A percentile compares a stretch with the other conserved stretches of the same genome.
Conservation (phyloP, 23 tunicate genomes). For the Ciona savignyi region DNA sequence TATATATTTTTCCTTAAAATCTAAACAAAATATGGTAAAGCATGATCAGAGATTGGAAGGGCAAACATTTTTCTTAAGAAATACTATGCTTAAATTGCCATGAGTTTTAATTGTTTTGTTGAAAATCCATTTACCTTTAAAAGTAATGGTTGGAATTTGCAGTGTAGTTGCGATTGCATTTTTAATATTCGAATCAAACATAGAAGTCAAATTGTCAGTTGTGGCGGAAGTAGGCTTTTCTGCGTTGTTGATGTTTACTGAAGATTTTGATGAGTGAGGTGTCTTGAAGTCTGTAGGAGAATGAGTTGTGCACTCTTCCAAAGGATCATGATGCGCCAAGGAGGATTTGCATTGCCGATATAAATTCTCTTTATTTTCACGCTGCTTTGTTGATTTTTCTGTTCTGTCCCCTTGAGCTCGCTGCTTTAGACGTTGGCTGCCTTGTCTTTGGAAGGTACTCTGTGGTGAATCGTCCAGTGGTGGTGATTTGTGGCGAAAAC, state of each 20-base stretch:
- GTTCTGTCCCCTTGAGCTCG: background rate
- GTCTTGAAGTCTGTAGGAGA: background rate
- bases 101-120: too few relatives aligned
- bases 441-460: background rate
- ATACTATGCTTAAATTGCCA: too few relatives aligned
- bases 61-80: too few relatives aligned
- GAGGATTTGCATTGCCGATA: constrained; percentile 48
- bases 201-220: background rate
- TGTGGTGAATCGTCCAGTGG: background rate
- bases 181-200: background rate
- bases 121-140: constrained; percentile 12
- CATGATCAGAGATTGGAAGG: too few relatives aligned
- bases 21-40: too few relatives aligned
- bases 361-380: constrained; percentile 29
- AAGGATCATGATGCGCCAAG: constrained; percentile 15
- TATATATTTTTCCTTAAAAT: too few relatives aligned
- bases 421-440: background rate
- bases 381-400: background rate
- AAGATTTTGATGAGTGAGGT: background rate
- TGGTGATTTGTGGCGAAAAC: constrained; percentile 2
- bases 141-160: constrained; percentile 20
- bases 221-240: background rate
- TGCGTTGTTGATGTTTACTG: background rate
- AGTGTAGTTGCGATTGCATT: constrained; percentile 17
- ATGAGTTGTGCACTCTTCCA: background rate